Conservation (phyloP, 2,113 vertebrate species). For the Ondatra zibethicus region DNA sequence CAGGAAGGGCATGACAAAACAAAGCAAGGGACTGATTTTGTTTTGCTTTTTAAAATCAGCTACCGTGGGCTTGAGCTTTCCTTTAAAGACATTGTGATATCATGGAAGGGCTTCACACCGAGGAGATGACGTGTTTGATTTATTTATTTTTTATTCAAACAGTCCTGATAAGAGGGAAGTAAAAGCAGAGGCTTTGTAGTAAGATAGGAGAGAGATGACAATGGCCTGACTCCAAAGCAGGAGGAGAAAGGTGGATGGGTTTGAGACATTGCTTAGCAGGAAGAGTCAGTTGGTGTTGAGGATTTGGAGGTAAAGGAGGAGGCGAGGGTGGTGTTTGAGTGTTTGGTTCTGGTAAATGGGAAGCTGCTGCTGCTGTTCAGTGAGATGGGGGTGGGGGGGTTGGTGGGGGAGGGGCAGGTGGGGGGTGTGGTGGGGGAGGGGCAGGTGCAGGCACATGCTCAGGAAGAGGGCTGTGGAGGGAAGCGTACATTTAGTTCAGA, state of each 20-base stretch:
- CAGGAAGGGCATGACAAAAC: not conserved
- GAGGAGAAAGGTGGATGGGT: not conserved
- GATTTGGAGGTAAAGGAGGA: not conserved
- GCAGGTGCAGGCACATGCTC: not conserved
- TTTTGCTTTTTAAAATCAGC: not conserved
- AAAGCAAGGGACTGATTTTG: not conserved
- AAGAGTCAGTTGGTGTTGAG: not conserved
- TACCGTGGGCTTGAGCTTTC: not conserved
- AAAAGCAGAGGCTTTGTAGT: not conserved
- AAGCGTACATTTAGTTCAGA: not conserved
- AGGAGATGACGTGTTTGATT: not conserved
- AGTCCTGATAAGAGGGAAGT: not conserved
- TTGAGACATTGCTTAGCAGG: not conserved
- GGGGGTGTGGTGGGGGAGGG: not conserved
- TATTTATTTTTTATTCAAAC: slow-evolving; percentile 38
- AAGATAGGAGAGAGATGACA: not conserved
- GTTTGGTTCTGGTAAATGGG: not conserved
- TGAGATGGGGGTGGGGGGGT: not conserved
- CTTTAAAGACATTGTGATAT: not conserved
- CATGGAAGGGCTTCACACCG: not conserved
- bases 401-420: not conserved
- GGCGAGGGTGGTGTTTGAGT: not conserved
- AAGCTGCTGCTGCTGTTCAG: not conserved
- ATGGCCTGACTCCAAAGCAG: not conserved
- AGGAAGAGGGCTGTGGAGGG: not conserved